Percentiles rank a stretch among this genome's conserved stretches.
Conservation (phyloP, 2,888 invertebrate species). For the Clusia tigrina region DNA sequence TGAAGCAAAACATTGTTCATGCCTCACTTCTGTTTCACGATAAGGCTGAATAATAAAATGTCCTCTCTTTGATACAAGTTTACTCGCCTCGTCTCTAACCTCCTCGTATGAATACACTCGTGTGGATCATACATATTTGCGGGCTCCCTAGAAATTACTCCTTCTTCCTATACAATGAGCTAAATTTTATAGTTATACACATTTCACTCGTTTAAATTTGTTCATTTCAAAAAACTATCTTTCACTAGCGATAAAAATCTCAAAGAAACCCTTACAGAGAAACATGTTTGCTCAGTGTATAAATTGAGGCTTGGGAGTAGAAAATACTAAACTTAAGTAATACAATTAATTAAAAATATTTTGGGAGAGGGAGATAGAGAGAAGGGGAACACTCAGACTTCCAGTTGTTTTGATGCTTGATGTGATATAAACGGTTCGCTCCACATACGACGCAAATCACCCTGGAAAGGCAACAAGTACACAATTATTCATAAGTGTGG, state of each 20-base stretch:
- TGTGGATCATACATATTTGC: too few species aligned
- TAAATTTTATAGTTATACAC: neutral
- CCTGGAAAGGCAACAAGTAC: constrained; percentile 69
- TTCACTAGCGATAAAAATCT: neutral
- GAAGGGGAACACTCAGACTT: constrained; percentile 73
- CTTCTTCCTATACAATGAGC: too few species aligned
- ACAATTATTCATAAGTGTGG: neutral
- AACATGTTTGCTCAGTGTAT: too few species aligned
- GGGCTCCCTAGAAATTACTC: too few species aligned
- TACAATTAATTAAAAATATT: constrained; percentile 40
- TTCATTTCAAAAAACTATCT: neutral
- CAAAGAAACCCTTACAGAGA: neutral
- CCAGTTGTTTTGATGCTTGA: constrained; percentile 81
- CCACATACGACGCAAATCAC: constrained; percentile 97
- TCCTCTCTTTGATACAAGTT: too few species aligned
- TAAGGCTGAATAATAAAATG: too few species aligned
- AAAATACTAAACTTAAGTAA: constrained; percentile 43
- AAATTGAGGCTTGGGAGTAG: too few species aligned
- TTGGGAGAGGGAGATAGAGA: too few species aligned
- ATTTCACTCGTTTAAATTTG: neutral
- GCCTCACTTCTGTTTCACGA: too few species aligned
- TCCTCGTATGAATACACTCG: too few species aligned
- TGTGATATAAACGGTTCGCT: constrained; percentile 92
- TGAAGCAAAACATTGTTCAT: too few species aligned
- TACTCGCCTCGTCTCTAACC: too few species aligned